Conservation (phyloP, 1,140 invertebrate species). For the Carposina sasakii region DNA sequence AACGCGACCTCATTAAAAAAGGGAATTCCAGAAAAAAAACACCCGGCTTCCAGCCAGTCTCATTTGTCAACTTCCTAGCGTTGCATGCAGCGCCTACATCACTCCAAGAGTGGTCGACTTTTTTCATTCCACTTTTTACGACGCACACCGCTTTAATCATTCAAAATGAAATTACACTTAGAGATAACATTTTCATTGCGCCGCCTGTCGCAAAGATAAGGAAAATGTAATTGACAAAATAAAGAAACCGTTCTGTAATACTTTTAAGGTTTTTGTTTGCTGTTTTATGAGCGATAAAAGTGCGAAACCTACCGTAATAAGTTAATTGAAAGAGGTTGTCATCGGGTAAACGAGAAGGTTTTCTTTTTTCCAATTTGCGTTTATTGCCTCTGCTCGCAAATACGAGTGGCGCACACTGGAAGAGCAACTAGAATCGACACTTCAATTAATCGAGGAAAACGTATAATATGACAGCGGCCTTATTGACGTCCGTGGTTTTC, state of each 20-base stretch:
- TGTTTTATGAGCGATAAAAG: no score
- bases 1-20: slow-evolving; percentile 35
- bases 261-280: no score
- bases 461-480: no score
- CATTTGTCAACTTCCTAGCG: slow-evolving; percentile 44
- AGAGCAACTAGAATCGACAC: slow-evolving; percentile 29
- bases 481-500: no score
- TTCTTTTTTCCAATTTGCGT: no score
- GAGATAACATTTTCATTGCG: slow-evolving; percentile 39
- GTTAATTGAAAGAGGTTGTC: no score
- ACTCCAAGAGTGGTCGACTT: slow-evolving; percentile 39
- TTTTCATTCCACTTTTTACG: slow-evolving; percentile 35
- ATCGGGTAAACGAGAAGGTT: no score
- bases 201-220: slow-evolving; percentile 32
- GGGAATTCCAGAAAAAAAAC: slow-evolving; percentile 24
- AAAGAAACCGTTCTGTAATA: not conserved
- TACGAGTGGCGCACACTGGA: no score
- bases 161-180: slow-evolving; percentile 41
- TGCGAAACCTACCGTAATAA: no score
- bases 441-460: slow-evolving; percentile 32
- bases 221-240: slow-evolving; percentile 31
- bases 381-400: no score
- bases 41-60: slow-evolving; percentile 38
- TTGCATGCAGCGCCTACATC: slow-evolving; percentile 32
- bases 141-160: slow-evolving; percentile 39